Evolutionary conservation across 2,888 invertebrate species (phyloP), one percentile per base, ranked within the genome.

Genomic region (Brassicogethes aeneus): DNA sequence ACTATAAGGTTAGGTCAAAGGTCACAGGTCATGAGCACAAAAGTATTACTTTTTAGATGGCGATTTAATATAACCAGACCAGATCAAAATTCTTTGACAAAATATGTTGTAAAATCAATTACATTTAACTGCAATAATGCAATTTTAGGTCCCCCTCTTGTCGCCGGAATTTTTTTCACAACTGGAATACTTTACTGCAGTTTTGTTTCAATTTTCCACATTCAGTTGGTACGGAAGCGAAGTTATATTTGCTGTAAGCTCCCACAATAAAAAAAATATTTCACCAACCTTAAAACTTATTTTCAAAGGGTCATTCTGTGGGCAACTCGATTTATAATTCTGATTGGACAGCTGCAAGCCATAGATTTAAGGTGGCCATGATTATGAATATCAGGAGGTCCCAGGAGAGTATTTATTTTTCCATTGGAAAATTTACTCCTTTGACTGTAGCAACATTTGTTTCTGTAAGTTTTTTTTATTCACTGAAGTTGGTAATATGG

Each of bases 381-480:
- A 34, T 54, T 15, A 34, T 58, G 15, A 56, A 53, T 3, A 57
- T 58, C 51, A 47, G 36, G 13, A 50, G 58, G 29, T 51, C 52
- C 45, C 50, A 52, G 34, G 46, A 45, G 15, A 54, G 52, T 15
- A 35, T 58, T n/a, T 52, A 43, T 43, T 16, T 58, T 14, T 51
- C 57, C 5, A 56, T 55, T 37, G 57, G 56, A 17, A 58, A 58
- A 40, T 58, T 58, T 40, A 45, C 52, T 2, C 57, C 57, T 2
- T 37, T 57, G 12, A 50, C 54, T 10, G 36, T 56, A 8, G 34
- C 46, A 1, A 55, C 53, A 5, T 37, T 54, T 12, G 44, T 53
- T 8, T 42, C 45, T 35, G 56, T 56, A 51, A 45, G 44, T 36
- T 37, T n/a, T n/a, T n/a, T n/a, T n/a, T n/a, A n/a, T n/a, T n/a